A percentile compares a stretch with the other conserved stretches of the same genome.
These are phyloP conservation scores for Gopherus evgoodei DNA, from an alignment of 2,113 vertebrate species.

Conservation along the genomic window DNA sequence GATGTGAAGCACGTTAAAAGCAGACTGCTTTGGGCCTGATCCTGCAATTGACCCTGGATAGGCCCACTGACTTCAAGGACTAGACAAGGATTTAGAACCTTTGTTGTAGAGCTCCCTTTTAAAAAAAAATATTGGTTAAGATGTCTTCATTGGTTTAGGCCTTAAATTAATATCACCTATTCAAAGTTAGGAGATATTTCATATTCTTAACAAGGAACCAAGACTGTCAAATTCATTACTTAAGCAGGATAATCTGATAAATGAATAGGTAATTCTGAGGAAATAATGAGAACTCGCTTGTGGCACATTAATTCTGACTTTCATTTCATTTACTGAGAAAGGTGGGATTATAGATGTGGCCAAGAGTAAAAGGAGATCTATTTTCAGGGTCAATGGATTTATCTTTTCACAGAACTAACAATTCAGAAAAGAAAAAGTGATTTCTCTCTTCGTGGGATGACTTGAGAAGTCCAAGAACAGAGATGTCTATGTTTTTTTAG, in stretches of 20 bases:
- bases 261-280: conserved; percentile 76
- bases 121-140: neutral
- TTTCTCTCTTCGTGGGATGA: neutral
- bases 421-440: conserved; percentile 18
- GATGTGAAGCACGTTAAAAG: neutral
- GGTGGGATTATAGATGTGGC: conserved; percentile 60
- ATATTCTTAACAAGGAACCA: conserved; percentile 45
- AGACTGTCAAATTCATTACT: conserved; percentile 59
- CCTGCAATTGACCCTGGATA: neutral
- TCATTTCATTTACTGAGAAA: conserved; percentile 59
- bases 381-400: conserved; percentile 80
- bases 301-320: conserved; percentile 73
- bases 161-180: neutral
- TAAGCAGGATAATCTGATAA: conserved; percentile 69
- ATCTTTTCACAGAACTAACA: conserved; percentile 26
- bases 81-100: neutral
- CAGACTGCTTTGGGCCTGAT: neutral
- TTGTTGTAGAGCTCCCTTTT: neutral
- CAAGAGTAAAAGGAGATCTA: conserved; percentile 52
- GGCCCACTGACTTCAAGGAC: neutral
- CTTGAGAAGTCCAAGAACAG: neutral
- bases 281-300: conserved; percentile 71
- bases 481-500: neutral
- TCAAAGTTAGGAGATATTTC: conserved; percentile 66
- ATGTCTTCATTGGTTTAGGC: neutral